Evolutionary conservation across 1,140 invertebrate genomes (phyloP).

Genomic region (Vanessa tameamea): DNA sequence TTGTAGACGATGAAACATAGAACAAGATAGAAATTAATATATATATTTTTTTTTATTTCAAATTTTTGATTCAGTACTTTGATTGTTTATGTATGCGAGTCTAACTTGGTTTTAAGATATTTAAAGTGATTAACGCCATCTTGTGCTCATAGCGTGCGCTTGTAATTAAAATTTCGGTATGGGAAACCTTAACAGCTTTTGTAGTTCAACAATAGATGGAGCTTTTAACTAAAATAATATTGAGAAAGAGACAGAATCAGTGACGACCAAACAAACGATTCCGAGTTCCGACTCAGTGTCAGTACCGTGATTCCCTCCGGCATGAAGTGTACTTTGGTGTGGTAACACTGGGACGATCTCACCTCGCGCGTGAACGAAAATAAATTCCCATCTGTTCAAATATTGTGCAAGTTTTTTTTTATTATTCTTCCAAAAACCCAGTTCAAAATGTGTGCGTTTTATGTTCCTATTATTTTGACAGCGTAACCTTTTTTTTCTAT

Average conservation of each 20-base stretch:
- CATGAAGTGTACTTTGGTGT: constrained; percentile 39
- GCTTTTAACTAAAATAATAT: constrained; percentile 30
- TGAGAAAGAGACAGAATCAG: constrained; percentile 56
- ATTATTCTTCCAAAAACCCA: constrained; percentile 57
- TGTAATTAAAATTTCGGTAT: not conserved
- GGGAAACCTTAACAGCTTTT: not conserved
- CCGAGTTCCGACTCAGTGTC: constrained; percentile 52
- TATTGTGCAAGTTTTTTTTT: constrained; percentile 74
- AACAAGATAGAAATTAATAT: no score
- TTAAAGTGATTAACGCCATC: not conserved
- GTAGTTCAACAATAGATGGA: constrained; percentile 49
- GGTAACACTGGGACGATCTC: constrained; percentile 32
- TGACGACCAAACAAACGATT: constrained; percentile 58
- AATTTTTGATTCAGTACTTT: no score
- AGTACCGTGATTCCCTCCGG: constrained; percentile 66
- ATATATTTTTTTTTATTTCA: no score
- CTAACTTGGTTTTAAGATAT: no score
- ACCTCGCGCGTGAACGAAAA: constrained; percentile 71
- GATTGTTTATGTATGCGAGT: no score
- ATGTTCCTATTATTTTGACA: constrained; percentile 39
- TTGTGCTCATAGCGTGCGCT: not conserved
- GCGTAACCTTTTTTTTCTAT: constrained; percentile 47
- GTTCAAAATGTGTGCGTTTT: constrained; percentile 58
- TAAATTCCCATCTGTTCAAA: constrained; percentile 76
- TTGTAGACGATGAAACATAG: no score